Percentiles rank a stretch among this genome's conserved stretches.
Conservation (phyloP, 2,113 vertebrate genomes). For the Coracopsis vasa region DNA sequence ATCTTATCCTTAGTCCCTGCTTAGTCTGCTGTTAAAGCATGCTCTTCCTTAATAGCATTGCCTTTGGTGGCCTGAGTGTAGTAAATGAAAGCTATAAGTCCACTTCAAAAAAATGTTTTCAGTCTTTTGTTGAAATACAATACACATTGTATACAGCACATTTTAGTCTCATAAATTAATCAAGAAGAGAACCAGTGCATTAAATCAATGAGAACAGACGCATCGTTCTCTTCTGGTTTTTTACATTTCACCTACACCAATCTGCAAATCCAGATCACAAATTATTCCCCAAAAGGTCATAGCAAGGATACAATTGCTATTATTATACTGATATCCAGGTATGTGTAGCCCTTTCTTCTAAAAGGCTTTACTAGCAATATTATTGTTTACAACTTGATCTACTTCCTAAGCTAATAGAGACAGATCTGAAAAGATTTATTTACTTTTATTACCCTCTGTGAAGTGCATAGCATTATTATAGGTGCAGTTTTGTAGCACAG, state of each 20-base stretch:
- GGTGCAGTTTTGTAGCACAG: rapidly evolving
- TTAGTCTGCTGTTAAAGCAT: background rate
- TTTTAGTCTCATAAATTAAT: constrained; percentile 36
- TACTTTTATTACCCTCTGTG: background rate
- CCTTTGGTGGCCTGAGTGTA: background rate
- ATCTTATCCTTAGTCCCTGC: background rate
- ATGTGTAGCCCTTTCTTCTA: background rate
- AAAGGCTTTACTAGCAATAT: background rate
- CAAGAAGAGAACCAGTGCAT: background rate
- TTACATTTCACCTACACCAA: background rate
- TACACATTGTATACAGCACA: background rate
- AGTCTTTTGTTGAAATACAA: background rate
- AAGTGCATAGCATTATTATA: background rate
- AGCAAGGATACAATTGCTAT: background rate
- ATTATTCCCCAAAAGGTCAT: background rate
- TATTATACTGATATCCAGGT: background rate
- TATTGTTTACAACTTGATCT: background rate
- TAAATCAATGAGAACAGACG: constrained; percentile 11
- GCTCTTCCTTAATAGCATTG: background rate
- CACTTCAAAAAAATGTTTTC: background rate
- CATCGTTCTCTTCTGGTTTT: background rate
- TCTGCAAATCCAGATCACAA: background rate
- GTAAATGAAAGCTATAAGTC: background rate
- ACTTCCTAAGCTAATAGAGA: background rate
- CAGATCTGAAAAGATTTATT: background rate